Base-by-base conservation (phyloP, 2,113 vertebrate genomes). In the Esox niger region DNA sequence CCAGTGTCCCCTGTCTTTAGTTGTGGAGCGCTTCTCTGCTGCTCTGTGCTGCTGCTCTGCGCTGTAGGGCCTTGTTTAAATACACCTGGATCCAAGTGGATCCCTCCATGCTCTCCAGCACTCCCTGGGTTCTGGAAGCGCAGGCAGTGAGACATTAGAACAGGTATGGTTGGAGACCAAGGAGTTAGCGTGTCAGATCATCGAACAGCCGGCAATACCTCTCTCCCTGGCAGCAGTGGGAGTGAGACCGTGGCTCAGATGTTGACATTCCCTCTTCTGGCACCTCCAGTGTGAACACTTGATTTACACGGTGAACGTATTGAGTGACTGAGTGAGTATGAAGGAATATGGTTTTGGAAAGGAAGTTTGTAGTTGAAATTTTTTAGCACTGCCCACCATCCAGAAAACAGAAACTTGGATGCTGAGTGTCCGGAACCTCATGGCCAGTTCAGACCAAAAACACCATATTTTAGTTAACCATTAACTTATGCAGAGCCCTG, bases 61-160 rank as follows among this genome's bases (percentile, higher is more conserved):
- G 26, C 17, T 68, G 20, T 30, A 2, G 49, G 9, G 8, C 58
- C 47, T 73, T 46, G 62, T 68, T 67, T 73, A 61, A 35, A 25
- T 6, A 67, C 64, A 68, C 25, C 32, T 62, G 58, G 32, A 73
- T 67, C 63, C 26, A 61, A 4, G 27, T 66, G 58, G 58, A 60
- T 33, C 58, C 13, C 54, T 56, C 9, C 20, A 21, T 56, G 54
- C 7, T 11, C 21, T 10, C 54, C 10, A 21, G 54, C 54, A n/a
- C 11, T 56, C 54, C 54, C 54, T 2, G 9, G n/a, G 35, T 38
- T 38, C 11, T 6, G 6, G 21, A 52, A 13, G 49, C 49, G 9
- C 52, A 6, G n/a, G 8, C 17, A 6, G 52, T 7, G 52, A 55
- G 17, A 21, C 0, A 13, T 56, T 56, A 56, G 46, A 49, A n/a